A percentile compares a stretch with the other conserved stretches of the same genome.
These are phyloP conservation scores for Notarius quadriscutis DNA, from an alignment of 2,113 vertebrate species.

Conservation along the genomic window DNA sequence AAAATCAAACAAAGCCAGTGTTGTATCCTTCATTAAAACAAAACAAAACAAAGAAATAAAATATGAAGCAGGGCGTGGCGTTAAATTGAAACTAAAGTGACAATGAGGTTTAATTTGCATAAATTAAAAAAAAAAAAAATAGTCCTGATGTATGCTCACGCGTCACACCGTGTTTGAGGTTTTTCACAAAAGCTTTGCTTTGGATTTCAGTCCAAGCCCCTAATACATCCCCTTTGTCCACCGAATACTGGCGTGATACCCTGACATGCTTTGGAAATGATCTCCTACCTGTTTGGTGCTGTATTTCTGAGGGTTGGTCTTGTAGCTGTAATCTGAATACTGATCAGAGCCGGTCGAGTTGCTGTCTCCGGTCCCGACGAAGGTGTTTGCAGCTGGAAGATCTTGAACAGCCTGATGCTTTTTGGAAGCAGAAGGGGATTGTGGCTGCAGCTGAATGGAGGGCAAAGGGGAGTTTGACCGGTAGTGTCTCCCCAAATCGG, in stretches of 20 bases:
- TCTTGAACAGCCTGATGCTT: slow-evolving; percentile 99
- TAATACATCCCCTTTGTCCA: slow-evolving; percentile 91
- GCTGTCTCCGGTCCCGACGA: slow-evolving; percentile 97
- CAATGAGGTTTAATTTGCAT: neutral
- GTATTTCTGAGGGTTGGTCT: slow-evolving; percentile 98
- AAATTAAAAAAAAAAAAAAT: slow-evolving; percentile 7
- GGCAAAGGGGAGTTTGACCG: slow-evolving; percentile 95
- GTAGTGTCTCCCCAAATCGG: slow-evolving; percentile 94
- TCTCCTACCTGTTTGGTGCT: slow-evolving; percentile 99
- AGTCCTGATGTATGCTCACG: neutral
- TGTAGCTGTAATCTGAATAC: slow-evolving; percentile 99
- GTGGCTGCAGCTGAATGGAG: slow-evolving; percentile 96
- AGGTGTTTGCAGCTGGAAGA: slow-evolving; percentile 96
- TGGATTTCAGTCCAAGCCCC: slow-evolving; percentile 61
- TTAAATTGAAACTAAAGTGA: slow-evolving; percentile 11
- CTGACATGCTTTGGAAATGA: slow-evolving; percentile 81
- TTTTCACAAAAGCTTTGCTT: slow-evolving; percentile 69
- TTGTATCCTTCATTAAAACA: slow-evolving; percentile 62
- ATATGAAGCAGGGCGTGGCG: neutral
- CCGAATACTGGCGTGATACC: slow-evolving; percentile 73
- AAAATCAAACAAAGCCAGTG: slow-evolving; percentile 26
- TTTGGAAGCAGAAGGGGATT: slow-evolving; percentile 97
- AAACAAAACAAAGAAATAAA: slow-evolving; percentile 39
- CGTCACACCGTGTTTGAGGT: slow-evolving; percentile 30
- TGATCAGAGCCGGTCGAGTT: slow-evolving; percentile 97